Conservation (phyloP, 1,140 invertebrate species). For the Pseudachorutes palmiensis region DNA sequence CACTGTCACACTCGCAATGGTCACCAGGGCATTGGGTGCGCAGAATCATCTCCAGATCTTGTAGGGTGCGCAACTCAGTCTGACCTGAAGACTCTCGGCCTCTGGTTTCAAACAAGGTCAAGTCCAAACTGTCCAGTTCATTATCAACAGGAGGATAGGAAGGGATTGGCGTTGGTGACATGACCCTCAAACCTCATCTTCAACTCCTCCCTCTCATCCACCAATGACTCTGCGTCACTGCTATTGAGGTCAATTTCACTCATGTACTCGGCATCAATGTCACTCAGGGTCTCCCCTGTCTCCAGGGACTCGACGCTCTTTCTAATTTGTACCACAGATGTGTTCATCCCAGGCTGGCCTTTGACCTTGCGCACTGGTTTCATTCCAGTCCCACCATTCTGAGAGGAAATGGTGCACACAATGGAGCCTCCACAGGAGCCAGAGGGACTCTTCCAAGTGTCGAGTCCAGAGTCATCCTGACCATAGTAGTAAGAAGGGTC, state of each 20-base stretch:
- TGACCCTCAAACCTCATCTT: conserved; percentile 2
- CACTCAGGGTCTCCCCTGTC: neutral
- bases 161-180: neutral
- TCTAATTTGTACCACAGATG: conserved; percentile 30
- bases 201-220: conserved; percentile 16
- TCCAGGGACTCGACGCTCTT: neutral
- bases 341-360: conserved; percentile 11
- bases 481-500: conserved; percentile 14
- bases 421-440: conserved; percentile 12
- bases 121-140: conserved; percentile 39
- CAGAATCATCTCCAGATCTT: neutral
- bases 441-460: conserved; percentile 32
- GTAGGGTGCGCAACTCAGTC: neutral
- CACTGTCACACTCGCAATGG: neutral
- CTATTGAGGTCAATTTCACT: conserved; percentile 38
- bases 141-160: conserved; percentile 24
- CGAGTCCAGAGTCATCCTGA: conserved; percentile 35
- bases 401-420: conserved; percentile 35
- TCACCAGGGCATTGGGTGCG: neutral
- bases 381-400: neutral
- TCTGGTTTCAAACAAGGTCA: conserved; percentile 37
- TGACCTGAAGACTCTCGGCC: neutral
- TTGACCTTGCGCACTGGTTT: neutral
- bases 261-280: conserved; percentile 35
- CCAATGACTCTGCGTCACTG: neutral